Base-by-base conservation (phyloP, 2,888 invertebrate species). In the Dugesia japonica region DNA sequence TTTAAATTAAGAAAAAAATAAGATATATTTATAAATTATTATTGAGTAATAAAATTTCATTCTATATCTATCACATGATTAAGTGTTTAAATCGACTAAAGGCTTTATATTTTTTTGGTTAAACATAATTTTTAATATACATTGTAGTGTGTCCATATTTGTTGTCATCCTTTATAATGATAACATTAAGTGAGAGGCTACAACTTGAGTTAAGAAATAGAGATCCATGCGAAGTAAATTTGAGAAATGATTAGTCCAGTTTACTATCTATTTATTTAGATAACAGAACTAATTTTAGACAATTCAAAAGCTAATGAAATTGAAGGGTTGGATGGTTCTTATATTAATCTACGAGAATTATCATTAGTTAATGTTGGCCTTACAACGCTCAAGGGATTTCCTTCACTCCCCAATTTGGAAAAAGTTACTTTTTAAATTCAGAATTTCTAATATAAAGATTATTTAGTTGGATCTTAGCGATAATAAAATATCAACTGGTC, bases 341-440 rank as follows among this genome's bases (percentile, higher is more conserved):
- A 92, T 85, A 89, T 89, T 81, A 91, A 90, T 84, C 88, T 97
- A 85, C 91, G 92, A 87, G 88, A 89, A 75, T 88, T 97, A 82
- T 94, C 94, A 85, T 89, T 97, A 81, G 95, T 94, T 84, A 94
- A 94, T 87, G 93, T 92, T 81, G 95, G 95, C 78, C 89, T 97
- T 79, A 93, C 93, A 79, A 90, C 91, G 82, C 89, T 97, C 78
- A 94, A 94, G 88, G 94, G 94, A 80, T 94, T 98, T 84, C 97
- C 97, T 26, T 90, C 90, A 84, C 88, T 97, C 81, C 90, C 93
- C 79, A 92, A 91, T 84, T 88, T 97, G 80, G 90, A 89, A 23
- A 56, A 56, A n/a, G 56, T 56, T 56, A 4, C 1, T 56, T 56
- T 56, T 31, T 31, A 31, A 31, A 7, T 7, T 31, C 13, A 31